These are phyloP conservation scores for Corydoras maculifer DNA, from an alignment of 2,113 vertebrate genomes.

Conservation along the genomic window DNA sequence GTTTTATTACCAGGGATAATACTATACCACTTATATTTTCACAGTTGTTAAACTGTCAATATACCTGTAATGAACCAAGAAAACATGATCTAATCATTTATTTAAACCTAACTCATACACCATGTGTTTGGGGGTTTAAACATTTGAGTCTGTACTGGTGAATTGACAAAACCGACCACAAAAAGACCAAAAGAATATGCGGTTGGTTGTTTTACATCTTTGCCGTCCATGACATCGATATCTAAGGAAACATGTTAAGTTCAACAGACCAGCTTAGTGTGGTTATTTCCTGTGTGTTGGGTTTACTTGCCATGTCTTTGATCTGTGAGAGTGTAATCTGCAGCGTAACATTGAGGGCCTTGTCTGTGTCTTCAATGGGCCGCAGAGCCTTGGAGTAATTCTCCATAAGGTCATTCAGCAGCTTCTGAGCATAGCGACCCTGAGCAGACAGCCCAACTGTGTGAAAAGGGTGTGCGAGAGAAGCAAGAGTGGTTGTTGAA, in stretches of 20 bases:
- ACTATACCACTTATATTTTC: no score
- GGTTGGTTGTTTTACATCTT: neutral
- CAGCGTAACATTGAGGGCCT: slow-evolving; percentile 87
- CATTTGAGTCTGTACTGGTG: neutral
- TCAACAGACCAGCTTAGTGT: slow-evolving; percentile 1
- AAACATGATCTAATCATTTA: no score
- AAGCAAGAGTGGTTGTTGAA: neutral
- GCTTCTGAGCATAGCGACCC: slow-evolving; percentile 88
- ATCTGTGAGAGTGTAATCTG: slow-evolving; percentile 96
- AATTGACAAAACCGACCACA: slow-evolving; percentile 18
- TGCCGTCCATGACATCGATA: slow-evolving; percentile 17
- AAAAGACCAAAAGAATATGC: slow-evolving; percentile 12
- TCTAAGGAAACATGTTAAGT: neutral
- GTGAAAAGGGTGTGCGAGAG: neutral
- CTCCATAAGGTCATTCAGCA: slow-evolving; percentile 85
- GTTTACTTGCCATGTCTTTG: slow-evolving; percentile 88
- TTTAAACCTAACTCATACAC: neutral
- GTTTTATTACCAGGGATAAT: no score
- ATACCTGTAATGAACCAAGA: no score
- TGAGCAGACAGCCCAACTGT: slow-evolving; percentile 78
- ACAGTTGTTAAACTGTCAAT: no score
- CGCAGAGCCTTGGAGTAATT: slow-evolving; percentile 84
- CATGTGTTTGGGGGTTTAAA: neutral
- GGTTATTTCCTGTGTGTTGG: neutral
- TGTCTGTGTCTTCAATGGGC: slow-evolving; percentile 92